A percentile compares a stretch with the other conserved stretches of the same genome.
phyloP scores from a whole-genome alignment of 2,797 vertebrate species.

The Smutsia gigantea region DNA sequence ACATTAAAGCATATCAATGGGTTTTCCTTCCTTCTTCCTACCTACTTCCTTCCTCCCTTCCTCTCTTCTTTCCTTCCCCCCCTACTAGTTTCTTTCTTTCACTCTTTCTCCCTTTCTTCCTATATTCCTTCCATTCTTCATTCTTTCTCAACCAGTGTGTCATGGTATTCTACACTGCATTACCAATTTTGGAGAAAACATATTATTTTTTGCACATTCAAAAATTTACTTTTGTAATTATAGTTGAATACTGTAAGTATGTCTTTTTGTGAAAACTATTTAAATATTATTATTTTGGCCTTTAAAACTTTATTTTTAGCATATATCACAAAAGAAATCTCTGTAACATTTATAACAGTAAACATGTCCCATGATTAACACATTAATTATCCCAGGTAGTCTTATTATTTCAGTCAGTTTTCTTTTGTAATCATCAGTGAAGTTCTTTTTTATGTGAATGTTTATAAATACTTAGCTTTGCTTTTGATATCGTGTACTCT shows the following conservation, averaged over 20 bases:
- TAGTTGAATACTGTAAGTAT: not conserved
- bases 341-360: not conserved
- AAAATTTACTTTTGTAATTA: not conserved
- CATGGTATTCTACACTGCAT: not conserved
- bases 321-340: not conserved
- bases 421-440: not conserved
- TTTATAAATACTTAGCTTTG: conserved; percentile 51
- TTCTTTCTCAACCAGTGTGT: not conserved
- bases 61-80: not conserved
- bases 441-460: conserved; percentile 19
- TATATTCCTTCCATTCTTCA: not conserved
- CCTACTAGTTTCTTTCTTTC: too few species aligned
- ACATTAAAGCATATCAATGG: not conserved
- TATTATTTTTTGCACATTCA: not conserved
- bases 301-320: conserved; percentile 52
- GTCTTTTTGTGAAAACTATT: not conserved
- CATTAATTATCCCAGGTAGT: conserved; percentile 12
- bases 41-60: not conserved
- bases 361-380: not conserved
- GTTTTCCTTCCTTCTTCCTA: too few species aligned
- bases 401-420: conserved; percentile 22
- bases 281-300: not conserved
- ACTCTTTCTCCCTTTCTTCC: not conserved
- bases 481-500: conserved; percentile 11
- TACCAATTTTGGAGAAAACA: not conserved